These are phyloP conservation scores for Parazoanthus darwini DNA, from an alignment of 92 coral and sea anemone species.

Conservation along the genomic window DNA sequence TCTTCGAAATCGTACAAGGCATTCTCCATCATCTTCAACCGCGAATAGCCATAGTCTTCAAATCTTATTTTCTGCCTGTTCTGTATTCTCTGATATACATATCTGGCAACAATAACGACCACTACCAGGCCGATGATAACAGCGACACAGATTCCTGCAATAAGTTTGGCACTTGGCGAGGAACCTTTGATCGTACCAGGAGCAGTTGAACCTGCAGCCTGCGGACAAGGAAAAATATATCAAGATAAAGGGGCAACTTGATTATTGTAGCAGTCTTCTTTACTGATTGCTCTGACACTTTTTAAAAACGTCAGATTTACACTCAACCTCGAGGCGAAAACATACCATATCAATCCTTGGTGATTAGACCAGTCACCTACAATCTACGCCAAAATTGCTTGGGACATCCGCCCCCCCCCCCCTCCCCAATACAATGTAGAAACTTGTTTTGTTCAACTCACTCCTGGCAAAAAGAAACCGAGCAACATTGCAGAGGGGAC, in stretches of 20 bases:
- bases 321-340: no score
- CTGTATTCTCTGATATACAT: constrained; percentile 48
- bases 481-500: no score
- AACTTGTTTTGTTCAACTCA: no score
- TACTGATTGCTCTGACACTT: no score
- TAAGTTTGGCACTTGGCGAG: constrained; percentile 34
- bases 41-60: constrained; percentile 80
- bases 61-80: constrained; percentile 48
- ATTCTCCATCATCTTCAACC: constrained; percentile 67
- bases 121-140: constrained; percentile 40
- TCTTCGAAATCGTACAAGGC: constrained; percentile 56
- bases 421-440: no score
- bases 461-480: no score
- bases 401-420: no score
- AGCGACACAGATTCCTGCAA: constrained; percentile 64
- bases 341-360: no score
- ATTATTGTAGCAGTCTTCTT: not conserved
- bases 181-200: not conserved
- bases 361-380: no score
- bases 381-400: no score
- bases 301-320: no score
- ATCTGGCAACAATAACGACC: constrained; percentile 51
- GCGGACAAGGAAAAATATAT: not conserved
- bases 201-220: not conserved
- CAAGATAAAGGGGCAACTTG: not conserved